phyloP scores from a whole-genome alignment of 2,888 invertebrate species.

The Prosopocoilus inquinatus region DNA sequence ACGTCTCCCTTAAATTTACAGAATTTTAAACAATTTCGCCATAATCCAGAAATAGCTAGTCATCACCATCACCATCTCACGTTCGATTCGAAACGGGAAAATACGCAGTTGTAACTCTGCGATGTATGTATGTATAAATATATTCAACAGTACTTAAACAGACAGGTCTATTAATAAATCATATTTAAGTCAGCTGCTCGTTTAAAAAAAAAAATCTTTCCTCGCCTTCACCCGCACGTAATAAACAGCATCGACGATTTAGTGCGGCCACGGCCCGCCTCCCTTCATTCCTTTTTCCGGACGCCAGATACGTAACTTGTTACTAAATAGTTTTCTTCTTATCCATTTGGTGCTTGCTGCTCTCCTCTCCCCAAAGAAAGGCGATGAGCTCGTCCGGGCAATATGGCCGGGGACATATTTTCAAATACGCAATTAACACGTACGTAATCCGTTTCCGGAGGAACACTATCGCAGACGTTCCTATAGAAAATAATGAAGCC shows the following conservation, averaged over 20 bases:
- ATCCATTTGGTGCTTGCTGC: too few relatives aligned
- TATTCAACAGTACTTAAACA: slow-evolving; percentile 34
- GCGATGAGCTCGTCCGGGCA: too few relatives aligned
- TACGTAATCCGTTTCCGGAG: background rate
- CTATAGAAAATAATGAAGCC: too few relatives aligned
- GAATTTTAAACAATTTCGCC: too few relatives aligned
- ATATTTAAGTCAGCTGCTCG: slow-evolving; percentile 45
- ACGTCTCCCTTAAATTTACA: background rate
- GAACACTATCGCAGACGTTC: background rate
- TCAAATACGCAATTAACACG: slow-evolving; percentile 3
- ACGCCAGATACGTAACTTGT: background rate
- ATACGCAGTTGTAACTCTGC: background rate
- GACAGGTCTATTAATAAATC: slow-evolving; percentile 41
- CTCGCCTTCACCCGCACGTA: too few relatives aligned
- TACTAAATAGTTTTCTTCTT: background rate
- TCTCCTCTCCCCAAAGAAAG: too few relatives aligned
- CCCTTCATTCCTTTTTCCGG: background rate
- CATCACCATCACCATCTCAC: too few relatives aligned
- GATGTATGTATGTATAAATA: background rate
- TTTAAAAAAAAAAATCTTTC: slow-evolving; percentile 12
- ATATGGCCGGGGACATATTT: background rate
- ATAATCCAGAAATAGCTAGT: too few relatives aligned
- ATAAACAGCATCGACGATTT: background rate
- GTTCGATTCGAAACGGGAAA: too few relatives aligned
- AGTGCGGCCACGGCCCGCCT: background rate